Evolutionary conservation across 2,113 vertebrate species (phyloP).

Genomic region (Alethe diademata): DNA sequence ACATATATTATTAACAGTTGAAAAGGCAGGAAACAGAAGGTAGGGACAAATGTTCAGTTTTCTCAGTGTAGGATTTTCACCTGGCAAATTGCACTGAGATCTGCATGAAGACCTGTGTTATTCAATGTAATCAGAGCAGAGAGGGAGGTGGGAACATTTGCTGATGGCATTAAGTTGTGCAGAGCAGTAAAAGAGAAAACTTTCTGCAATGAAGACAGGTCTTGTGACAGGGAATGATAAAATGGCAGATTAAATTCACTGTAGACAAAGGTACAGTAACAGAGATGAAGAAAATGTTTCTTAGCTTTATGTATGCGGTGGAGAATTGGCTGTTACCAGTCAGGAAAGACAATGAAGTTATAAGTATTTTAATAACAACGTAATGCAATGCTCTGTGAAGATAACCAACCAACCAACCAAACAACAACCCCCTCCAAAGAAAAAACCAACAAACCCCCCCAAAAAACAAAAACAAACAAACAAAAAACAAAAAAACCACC

Average conservation of each 20-base stretch:
- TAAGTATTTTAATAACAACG: neutral
- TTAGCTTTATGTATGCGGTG: neutral
- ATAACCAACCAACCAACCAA: neutral
- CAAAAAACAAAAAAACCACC: no score
- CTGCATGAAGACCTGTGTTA: neutral
- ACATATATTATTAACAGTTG: neutral
- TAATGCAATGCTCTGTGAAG: neutral
- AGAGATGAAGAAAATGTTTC: neutral
- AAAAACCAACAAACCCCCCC: no score
- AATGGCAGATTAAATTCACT: neutral
- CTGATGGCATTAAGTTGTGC: neutral
- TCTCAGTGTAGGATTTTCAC: neutral
- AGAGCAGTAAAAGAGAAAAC: neutral
- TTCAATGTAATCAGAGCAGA: neutral
- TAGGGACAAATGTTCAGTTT: neutral
- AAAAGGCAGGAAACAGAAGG: neutral
- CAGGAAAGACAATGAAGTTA: neutral
- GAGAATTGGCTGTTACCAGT: neutral
- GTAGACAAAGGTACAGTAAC: neutral
- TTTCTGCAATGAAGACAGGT: neutral
- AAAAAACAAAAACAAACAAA: no score
- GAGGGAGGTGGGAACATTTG: neutral
- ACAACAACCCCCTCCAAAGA: no score
- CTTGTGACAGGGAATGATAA: neutral
- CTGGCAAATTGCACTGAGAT: neutral